Percentiles rank a stretch among this genome's conserved stretches.
Evolutionary conservation across 2,888 invertebrate genomes (phyloP).

Genomic region (Meganola albula): DNA sequence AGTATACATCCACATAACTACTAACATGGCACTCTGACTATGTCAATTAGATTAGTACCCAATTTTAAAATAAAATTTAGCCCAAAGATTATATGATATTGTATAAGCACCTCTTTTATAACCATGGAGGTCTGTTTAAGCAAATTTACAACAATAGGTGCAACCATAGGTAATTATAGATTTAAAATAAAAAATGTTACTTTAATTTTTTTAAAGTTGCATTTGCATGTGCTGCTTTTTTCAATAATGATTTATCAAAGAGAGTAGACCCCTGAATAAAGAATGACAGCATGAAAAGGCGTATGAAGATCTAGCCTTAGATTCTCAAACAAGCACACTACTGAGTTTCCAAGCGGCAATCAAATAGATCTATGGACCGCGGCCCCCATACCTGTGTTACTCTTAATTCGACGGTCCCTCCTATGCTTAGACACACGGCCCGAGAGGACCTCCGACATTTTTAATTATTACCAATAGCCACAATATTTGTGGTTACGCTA

Average conservation of each 20-base stretch:
- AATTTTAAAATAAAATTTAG: too few species aligned
- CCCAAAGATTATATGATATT: too few species aligned
- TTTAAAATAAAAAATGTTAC: too few species aligned
- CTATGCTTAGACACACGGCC: slow-evolving; percentile 64
- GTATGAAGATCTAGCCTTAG: slow-evolving; percentile 24
- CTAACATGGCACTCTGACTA: slow-evolving; percentile 28
- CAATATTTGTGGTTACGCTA: slow-evolving; percentile 27
- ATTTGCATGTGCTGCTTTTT: too few species aligned
- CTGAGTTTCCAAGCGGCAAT: slow-evolving; percentile 48
- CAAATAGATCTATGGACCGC: slow-evolving; percentile 45
- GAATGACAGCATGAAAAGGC: slow-evolving; percentile 21
- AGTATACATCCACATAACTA: slow-evolving; percentile 43
- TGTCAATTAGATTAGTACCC: too few species aligned
- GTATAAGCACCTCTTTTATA: too few species aligned
- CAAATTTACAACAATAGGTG: too few species aligned
- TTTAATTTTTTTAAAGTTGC: too few species aligned
- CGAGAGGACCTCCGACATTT: slow-evolving; percentile 62
- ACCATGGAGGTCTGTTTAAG: too few species aligned
- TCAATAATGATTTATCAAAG: too few species aligned
- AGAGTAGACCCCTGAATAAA: slow-evolving; percentile 9
- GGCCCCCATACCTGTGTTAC: slow-evolving; percentile 61
- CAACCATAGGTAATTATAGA: too few species aligned
- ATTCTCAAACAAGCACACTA: slow-evolving; percentile 30
- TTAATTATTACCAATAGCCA: slow-evolving; percentile 30
- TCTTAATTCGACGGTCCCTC: slow-evolving; percentile 55